A percentile compares a stretch with the other conserved stretches of the same genome.
Evolutionary conservation across 2,797 vertebrate genomes (phyloP).

Genomic region (Cebuella pygmaea): DNA sequence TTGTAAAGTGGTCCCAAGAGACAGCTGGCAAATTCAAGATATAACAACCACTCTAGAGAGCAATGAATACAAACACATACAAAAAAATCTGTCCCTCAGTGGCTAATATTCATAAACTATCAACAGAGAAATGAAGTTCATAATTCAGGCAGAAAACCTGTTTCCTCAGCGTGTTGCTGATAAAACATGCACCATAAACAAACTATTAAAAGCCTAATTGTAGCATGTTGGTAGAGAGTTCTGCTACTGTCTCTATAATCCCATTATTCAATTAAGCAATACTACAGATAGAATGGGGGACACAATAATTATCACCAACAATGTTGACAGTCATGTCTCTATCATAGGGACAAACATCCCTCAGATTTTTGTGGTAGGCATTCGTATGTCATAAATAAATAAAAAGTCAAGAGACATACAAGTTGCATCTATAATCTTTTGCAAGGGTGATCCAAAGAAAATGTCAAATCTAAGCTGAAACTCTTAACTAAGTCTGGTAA

Average conservation of each 20-base stretch:
- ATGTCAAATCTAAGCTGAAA: background rate
- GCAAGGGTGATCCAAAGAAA: background rate
- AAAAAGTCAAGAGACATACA: constrained; percentile 3
- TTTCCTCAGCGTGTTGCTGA: constrained; percentile 45
- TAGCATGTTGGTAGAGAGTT: background rate
- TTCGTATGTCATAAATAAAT: background rate
- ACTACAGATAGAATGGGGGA: background rate
- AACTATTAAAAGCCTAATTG: constrained; percentile 17
- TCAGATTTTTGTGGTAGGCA: constrained; percentile 37
- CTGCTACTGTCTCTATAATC: background rate
- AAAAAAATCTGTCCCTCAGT: constrained; percentile 64
- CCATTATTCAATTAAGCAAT: constrained; percentile 11
- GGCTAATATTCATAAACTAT: constrained; percentile 60
- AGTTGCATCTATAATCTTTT: background rate
- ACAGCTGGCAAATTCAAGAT: constrained; percentile 65
- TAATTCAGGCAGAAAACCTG: constrained; percentile 56
- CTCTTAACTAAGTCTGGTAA: background rate
- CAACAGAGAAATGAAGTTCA: constrained; percentile 67
- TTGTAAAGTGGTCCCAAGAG: constrained; percentile 51
- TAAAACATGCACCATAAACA: constrained; percentile 64
- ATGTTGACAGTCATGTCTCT: background rate
- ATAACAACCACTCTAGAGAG: constrained; percentile 24
- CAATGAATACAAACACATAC: constrained; percentile 62
- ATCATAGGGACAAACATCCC: background rate
- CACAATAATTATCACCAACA: constrained; percentile 3